These are phyloP conservation scores for Stenichneumon culpator DNA, from an alignment of 2,888 invertebrate genomes.

Conservation along the genomic window DNA sequence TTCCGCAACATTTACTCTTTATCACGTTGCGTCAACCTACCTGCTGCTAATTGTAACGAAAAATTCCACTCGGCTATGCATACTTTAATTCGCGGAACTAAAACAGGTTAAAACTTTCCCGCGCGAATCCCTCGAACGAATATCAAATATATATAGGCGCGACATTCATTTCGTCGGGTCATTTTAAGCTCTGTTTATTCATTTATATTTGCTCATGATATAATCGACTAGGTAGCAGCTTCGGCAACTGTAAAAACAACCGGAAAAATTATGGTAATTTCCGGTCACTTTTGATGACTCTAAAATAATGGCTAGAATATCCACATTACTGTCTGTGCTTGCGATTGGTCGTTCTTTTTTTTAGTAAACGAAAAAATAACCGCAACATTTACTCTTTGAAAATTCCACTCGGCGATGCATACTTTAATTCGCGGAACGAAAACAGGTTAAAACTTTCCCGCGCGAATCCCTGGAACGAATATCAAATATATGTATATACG, in stretches of 20 bases:
- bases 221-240: too few species aligned
- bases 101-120: constrained; percentile 1
- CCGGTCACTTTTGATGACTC: too few species aligned
- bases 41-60: constrained; percentile 46
- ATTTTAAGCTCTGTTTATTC: too few species aligned
- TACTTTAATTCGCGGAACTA: constrained; percentile 17
- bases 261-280: too few species aligned
- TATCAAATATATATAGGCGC: too few species aligned
- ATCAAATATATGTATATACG: too few species aligned
- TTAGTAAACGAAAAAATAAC: constrained; percentile 1
- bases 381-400: constrained; percentile 54
- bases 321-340: too few species aligned
- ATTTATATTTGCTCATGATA: too few species aligned
- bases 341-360: too few species aligned
- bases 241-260: too few species aligned
- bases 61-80: constrained; percentile 22
- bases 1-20: constrained; percentile 61
- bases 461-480: neutral
- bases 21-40: constrained; percentile 40
- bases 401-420: constrained; percentile 18
- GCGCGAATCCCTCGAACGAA: neutral
- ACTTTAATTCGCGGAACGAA: constrained; percentile 19
- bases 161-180: too few species aligned
- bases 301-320: too few species aligned
- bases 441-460: neutral